Evolutionary conservation across 1,140 invertebrate species (phyloP).

Genomic region (Pinna nobilis): DNA sequence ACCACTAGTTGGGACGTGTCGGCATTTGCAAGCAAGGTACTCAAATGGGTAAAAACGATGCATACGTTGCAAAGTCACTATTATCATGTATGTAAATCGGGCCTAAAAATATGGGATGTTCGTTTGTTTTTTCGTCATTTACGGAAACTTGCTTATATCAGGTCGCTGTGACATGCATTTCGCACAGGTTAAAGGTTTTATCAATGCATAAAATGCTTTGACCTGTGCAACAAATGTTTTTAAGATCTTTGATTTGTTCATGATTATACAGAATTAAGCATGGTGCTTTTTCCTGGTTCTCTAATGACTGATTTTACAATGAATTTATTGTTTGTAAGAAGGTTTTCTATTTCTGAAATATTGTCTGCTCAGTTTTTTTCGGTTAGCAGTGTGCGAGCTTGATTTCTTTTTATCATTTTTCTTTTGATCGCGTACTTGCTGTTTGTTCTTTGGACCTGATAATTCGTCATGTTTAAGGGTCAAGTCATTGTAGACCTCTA

Average conservation of each 20-base stretch:
- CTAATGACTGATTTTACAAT: background rate
- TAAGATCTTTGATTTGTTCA: conserved; percentile 9
- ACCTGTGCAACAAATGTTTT: conserved; percentile 15
- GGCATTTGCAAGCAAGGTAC: background rate
- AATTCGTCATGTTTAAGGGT: no score
- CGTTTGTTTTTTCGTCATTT: background rate
- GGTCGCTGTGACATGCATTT: conserved; percentile 10
- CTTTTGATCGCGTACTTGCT: background rate
- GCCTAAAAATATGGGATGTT: conserved; percentile 18
- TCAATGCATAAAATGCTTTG: conserved; percentile 8
- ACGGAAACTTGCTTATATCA: conserved; percentile 13
- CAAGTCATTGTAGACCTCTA: no score
- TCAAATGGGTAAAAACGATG: conserved; percentile 19
- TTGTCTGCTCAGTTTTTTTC: background rate
- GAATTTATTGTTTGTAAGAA: background rate
- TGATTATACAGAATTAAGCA: conserved; percentile 15
- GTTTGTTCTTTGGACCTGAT: background rate
- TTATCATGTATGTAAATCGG: conserved; percentile 38
- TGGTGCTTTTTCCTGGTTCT: background rate
- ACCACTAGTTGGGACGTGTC: conserved; percentile 9
- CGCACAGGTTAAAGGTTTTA: conserved; percentile 18
- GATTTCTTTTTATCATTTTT: background rate
- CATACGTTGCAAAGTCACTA: conserved; percentile 34
- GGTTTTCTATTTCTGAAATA: background rate
- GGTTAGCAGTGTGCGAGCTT: background rate